phyloP scores from a whole-genome alignment of 2,113 vertebrate genomes.

The Dasyurus viverrinus region DNA sequence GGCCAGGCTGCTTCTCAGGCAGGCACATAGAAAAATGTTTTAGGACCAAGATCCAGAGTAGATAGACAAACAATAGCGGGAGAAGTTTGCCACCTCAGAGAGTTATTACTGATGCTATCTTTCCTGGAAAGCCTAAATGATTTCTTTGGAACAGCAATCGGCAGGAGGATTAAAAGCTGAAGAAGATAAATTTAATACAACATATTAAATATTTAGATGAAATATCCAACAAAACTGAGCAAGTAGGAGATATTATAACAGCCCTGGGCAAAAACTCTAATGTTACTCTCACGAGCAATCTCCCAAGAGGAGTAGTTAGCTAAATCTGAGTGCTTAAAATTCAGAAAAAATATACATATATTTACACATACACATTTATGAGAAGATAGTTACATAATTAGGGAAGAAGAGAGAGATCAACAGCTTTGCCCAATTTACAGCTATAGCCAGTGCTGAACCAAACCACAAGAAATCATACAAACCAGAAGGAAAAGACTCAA shows the following conservation, averaged over 20 bases:
- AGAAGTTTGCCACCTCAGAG: not conserved
- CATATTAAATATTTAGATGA: constrained; percentile 5
- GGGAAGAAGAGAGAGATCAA: constrained; percentile 7
- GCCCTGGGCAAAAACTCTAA: not conserved
- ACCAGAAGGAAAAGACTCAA: not conserved
- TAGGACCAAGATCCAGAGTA: constrained; percentile 4
- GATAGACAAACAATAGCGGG: not conserved
- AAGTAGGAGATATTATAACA: not conserved
- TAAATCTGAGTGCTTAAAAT: constrained; percentile 2
- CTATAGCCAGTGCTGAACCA: not conserved
- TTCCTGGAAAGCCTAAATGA: not conserved
- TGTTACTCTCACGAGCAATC: not conserved
- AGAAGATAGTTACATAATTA: constrained; percentile 24
- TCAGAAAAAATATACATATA: not conserved
- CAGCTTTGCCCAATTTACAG: constrained; percentile 1
- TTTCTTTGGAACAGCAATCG: constrained; percentile 34
- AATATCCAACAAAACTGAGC: not conserved
- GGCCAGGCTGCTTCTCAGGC: not conserved
- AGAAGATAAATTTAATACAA: not conserved
- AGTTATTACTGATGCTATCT: constrained; percentile 2
- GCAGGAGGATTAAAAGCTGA: not conserved
- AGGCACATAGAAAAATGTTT: not conserved
- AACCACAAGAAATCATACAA: not conserved
- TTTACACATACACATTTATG: not conserved
- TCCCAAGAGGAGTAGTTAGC: not conserved